Base-by-base conservation (phyloP, 2,888 invertebrate genomes). In the Amphipyra tragopoginis region DNA sequence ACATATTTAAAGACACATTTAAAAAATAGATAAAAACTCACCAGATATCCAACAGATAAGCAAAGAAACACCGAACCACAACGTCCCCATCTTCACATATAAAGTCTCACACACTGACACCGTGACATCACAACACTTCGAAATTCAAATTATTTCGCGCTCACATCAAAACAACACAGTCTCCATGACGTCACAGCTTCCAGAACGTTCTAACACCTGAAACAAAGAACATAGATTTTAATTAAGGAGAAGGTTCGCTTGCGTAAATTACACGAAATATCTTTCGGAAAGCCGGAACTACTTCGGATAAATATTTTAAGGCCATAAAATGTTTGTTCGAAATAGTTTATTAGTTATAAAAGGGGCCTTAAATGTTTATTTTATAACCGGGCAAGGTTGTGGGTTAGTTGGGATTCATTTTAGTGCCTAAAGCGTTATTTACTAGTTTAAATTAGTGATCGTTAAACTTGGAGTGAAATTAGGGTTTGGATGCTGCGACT, bases 1-100 rank as follows among this genome's bases (percentile, higher is more conserved):
- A 29, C 3, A n/a, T n/a, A 13, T 13, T 6, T 13, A 2, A 29
- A 7, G 29, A n/a, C n/a, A n/a, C n/a, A 44, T 40, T 49, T 14
- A 43, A 14, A 34, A 44, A 39, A 7, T 4, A 29, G 0, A 29
- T 29, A 0, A 0, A 10, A 21, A 86, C 92, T 90, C 65, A 93
- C 93, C 92, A 57, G 88, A 76, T 58, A 92, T 88, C 93, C 91
- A 92, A 58, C 82, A 82, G 56, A 91, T 81, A 48, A 92, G 78
- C 38, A 91, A 67, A 15, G 88, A 44, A 34, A 69, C 78, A 61
- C 86, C 85, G 59, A 90, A 55, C 68, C 83, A 72, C 58, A 86
- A 72, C 80, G 87, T 87, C 77, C 87, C 91, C 92, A 93, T 93
- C 75, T 81, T 89, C 65, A 63, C 70, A 70, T 58, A 54, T 58